phyloP scores from a whole-genome alignment of 2,113 vertebrate species.

The Felis catus region F.catus_Fca126_mat1.0 CM031411.1:101466001-101466500 shows the following conservation, averaged over 20 bases:
- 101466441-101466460: too few species aligned
- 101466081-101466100: constrained; percentile 31
- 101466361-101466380: background rate
- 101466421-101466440: too few species aligned
- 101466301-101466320: constrained; percentile 10
- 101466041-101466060: constrained; percentile 30
- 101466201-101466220: background rate
- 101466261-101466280: background rate
- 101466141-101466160: constrained; percentile 77
- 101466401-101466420: too few species aligned
- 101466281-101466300: background rate
- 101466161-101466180: constrained; percentile 5
- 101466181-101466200: background rate
- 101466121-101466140: background rate
- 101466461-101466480: too few species aligned
- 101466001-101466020: too few species aligned
- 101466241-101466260: constrained; percentile 39
- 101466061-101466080: constrained; percentile 11
- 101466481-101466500: too few species aligned
- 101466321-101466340: constrained; percentile 26
- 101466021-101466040: background rate
- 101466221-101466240: constrained; percentile 11
- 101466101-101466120: background rate
- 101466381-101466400: background rate
- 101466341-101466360: background rate